phyloP scores from a whole-genome alignment of 2,797 vertebrate species.

The Myripristis murdjan region DNA sequence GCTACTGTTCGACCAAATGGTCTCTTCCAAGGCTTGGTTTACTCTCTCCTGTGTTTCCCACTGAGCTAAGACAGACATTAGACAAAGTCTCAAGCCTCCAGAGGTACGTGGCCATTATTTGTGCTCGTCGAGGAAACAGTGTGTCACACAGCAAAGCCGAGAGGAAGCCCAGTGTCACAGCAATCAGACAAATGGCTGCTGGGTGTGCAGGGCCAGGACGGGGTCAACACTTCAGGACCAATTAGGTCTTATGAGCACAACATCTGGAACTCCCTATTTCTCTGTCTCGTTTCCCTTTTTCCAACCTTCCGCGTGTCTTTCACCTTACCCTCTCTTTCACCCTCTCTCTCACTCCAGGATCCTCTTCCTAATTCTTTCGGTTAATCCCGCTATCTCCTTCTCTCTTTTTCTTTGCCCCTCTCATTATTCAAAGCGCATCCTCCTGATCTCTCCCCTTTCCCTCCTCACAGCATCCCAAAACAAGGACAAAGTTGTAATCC shows the following conservation, averaged over 20 bases:
- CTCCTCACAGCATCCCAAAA: conserved; percentile 75
- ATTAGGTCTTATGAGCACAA: conserved; percentile 67
- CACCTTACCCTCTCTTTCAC: conserved; percentile 71
- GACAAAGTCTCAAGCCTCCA: conserved; percentile 57
- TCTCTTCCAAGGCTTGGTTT: neutral
- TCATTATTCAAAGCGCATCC: conserved; percentile 75
- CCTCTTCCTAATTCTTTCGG: conserved; percentile 63
- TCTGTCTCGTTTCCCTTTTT: neutral
- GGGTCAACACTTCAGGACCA: conserved; percentile 69
- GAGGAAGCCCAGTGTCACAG: conserved; percentile 63
- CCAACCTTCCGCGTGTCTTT: conserved; percentile 42
- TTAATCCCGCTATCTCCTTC: conserved; percentile 62
- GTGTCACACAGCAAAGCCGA: conserved; percentile 61
- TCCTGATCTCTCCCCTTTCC: conserved; percentile 73
- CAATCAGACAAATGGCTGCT: conserved; percentile 72
- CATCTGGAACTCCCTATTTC: conserved; percentile 60
- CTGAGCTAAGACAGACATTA: conserved; percentile 40
- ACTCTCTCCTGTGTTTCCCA: conserved; percentile 17
- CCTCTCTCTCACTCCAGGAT: conserved; percentile 46
- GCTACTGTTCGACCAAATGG: neutral
- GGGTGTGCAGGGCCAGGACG: conserved; percentile 62
- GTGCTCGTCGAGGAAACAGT: conserved; percentile 63
- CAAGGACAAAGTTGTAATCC: conserved; percentile 88
- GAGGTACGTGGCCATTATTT: conserved; percentile 67
- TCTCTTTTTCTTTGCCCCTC: conserved; percentile 52